Conservation (phyloP, 2,113 vertebrate genomes). For the Bambusicola thoracicus region DNA sequence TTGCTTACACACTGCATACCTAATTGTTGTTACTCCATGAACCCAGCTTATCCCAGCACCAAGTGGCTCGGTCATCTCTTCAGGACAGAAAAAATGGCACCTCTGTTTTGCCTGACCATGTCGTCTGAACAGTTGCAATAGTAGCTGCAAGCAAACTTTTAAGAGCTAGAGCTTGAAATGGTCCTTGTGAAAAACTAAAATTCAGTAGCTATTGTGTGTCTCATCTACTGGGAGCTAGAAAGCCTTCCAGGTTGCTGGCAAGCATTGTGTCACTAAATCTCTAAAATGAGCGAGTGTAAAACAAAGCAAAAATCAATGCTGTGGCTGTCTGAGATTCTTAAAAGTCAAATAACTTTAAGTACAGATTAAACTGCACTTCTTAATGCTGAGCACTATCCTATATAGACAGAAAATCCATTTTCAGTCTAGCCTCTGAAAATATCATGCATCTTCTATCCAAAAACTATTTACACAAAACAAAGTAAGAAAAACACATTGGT, state of each 20-base stretch:
- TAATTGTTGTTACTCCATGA: neutral
- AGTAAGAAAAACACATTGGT: neutral
- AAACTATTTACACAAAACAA: neutral
- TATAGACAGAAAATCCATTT: neutral
- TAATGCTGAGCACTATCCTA: neutral
- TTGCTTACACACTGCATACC: neutral
- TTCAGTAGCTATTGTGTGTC: neutral
- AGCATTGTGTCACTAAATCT: neutral
- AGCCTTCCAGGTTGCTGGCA: neutral
- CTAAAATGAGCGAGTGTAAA: neutral
- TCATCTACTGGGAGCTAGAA: neutral
- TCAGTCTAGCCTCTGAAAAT: neutral
- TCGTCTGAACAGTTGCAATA: neutral
- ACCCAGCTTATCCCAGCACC: neutral
- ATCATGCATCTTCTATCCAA: neutral
- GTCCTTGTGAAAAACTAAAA: neutral
- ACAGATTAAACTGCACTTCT: neutral
- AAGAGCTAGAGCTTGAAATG: neutral
- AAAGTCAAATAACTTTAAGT: neutral
- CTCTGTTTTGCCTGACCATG: neutral
- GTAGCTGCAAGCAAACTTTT: neutral
- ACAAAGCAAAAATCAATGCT: neutral
- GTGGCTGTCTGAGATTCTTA: neutral
- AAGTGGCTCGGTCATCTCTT: neutral
- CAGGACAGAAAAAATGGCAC: neutral